phyloP scores from a whole-genome alignment of 1,140 invertebrate genomes.

The Drosophila punjabiensis region DNA sequence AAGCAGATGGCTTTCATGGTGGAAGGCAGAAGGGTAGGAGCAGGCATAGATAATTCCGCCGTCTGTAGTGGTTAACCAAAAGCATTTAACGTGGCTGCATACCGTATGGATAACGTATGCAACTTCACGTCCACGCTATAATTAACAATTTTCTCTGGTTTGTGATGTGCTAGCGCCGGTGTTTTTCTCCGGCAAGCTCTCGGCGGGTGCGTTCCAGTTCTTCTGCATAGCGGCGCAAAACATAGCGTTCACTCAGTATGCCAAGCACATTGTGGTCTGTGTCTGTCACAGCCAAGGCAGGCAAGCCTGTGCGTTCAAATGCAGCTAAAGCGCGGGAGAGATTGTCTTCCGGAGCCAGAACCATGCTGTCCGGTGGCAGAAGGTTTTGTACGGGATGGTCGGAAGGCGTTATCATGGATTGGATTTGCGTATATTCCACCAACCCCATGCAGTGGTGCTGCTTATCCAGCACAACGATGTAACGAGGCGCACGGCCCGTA shows the following conservation, averaged over 20 bases:
- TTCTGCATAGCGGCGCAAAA: background rate
- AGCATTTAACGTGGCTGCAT: too few species aligned
- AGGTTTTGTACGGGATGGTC: too few species aligned
- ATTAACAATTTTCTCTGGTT: too few species aligned
- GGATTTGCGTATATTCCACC: background rate
- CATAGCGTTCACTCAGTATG: background rate
- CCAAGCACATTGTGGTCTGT: background rate
- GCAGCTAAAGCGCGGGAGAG: background rate
- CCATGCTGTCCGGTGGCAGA: too few species aligned
- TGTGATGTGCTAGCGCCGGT: background rate
- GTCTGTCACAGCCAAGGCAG: background rate
- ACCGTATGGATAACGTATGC: too few species aligned
- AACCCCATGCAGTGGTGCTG: background rate
- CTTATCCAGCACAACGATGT: background rate
- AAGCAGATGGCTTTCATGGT: background rate
- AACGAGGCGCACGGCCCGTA: background rate
- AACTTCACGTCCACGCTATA: too few species aligned
- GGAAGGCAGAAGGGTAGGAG: background rate
- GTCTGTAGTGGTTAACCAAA: too few species aligned
- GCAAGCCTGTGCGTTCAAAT: background rate
- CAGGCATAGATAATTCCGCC: too few species aligned
- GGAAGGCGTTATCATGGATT: too few species aligned
- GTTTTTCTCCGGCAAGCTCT: background rate
- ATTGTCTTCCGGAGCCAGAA: too few species aligned
- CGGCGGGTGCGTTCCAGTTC: slow-evolving; percentile 1